phyloP scores from a whole-genome alignment of 2,113 vertebrate genomes.

The Pantherophis guttatus region DNA sequence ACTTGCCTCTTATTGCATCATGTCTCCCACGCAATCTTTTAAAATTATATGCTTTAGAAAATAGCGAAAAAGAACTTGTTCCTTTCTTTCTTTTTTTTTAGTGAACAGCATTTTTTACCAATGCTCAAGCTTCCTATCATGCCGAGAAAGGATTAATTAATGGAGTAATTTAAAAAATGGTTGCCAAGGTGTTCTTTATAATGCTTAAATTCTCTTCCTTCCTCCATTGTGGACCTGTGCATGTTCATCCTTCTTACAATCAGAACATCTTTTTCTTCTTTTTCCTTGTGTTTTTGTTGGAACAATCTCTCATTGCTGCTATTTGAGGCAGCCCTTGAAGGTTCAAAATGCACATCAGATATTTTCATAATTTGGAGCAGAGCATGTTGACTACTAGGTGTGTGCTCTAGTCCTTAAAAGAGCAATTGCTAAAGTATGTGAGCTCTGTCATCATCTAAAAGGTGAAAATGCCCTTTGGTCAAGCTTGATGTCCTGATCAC shows the following conservation, averaged over 20 bases:
- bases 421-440: background rate
- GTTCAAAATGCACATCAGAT: background rate
- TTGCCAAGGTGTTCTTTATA: conserved; percentile 4
- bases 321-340: background rate
- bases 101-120: background rate
- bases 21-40: background rate
- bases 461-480: background rate
- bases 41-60: background rate
- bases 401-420: background rate
- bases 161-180: conserved; percentile 24
- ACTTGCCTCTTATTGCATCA: background rate
- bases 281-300: background rate
- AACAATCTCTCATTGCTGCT: background rate
- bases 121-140: background rate
- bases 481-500: background rate
- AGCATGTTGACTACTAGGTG: rapidly evolving
- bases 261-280: background rate
- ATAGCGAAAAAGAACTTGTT: background rate
- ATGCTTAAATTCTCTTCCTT: conserved; percentile 4
- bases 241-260: background rate
- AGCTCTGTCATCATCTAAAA: background rate
- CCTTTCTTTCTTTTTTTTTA: background rate
- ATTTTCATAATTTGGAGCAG: background rate
- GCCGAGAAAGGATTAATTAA: conserved; percentile 14
- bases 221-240: background rate